A percentile compares a stretch with the other conserved stretches of the same genome.
These are phyloP conservation scores for Archaeoteleia sp. DNA, from an alignment of 2,888 invertebrate species.

Conservation along the genomic window DNA sequence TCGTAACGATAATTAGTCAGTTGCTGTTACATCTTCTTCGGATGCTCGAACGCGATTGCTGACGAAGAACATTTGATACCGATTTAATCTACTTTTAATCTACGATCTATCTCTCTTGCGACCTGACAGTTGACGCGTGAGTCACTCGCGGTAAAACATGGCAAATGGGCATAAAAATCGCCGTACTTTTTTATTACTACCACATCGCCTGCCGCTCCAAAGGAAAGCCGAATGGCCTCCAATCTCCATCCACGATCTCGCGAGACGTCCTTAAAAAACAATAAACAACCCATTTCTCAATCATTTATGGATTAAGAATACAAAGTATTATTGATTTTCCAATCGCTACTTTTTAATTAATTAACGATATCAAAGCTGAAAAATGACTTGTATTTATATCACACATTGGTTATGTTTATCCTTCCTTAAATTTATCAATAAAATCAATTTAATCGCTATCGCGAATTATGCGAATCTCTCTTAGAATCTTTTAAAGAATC, in stretches of 20 bases:
- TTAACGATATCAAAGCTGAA: too few relatives aligned
- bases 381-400: too few relatives aligned
- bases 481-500: too few relatives aligned
- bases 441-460: too few relatives aligned
- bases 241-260: conserved; percentile 44
- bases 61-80: conserved; percentile 16
- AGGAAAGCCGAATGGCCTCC: conserved; percentile 42
- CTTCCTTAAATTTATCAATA: too few relatives aligned
- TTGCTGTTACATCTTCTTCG: too few relatives aligned
- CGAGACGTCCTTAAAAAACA: conserved; percentile 33
- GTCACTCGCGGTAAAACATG: conserved; percentile 25
- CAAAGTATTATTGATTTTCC: too few relatives aligned
- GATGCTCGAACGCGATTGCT: too few relatives aligned
- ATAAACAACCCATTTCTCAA: conserved; percentile 18
- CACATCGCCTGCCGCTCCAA: conserved; percentile 26
- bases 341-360: too few relatives aligned
- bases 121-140: conserved; percentile 32
- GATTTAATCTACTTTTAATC: conserved; percentile 35
- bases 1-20: too few relatives aligned
- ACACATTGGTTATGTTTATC: too few relatives aligned
- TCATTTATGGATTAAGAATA: neutral
- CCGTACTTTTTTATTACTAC: conserved; percentile 24
- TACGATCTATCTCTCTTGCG: conserved; percentile 23
- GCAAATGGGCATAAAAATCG: conserved; percentile 21
- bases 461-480: too few relatives aligned